Conservation (phyloP, 2,797 vertebrate species). For the Eupleurogrammus muticus region DNA sequence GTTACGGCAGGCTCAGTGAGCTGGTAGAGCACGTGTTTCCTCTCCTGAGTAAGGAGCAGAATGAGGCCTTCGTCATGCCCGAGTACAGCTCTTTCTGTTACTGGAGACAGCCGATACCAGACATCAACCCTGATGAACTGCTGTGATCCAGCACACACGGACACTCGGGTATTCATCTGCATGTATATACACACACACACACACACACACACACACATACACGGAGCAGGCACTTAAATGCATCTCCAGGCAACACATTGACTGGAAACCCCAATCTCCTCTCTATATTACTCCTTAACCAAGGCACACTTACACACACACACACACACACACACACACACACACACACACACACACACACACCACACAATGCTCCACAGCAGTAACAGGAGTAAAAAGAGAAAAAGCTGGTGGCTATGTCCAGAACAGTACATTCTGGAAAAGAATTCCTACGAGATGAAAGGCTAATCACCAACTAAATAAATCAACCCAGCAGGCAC, state of each 20-base stretch:
- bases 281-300: constrained; percentile 5
- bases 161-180: constrained; percentile 33
- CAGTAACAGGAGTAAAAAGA: constrained; percentile 30
- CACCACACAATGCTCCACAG: not conserved
- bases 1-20: constrained; percentile 94
- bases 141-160: constrained; percentile 76
- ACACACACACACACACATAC: not conserved
- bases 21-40: constrained; percentile 98
- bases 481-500: constrained; percentile 12
- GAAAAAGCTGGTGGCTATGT: constrained; percentile 13
- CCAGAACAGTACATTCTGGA: constrained; percentile 35
- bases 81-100: constrained; percentile 98
- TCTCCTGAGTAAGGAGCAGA: constrained; percentile 94
- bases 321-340: constrained; percentile 1
- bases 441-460: constrained; percentile 18
- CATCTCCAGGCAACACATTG: constrained; percentile 44
- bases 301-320: constrained; percentile 5
- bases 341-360: constrained; percentile 3
- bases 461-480: constrained; percentile 14
- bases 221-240: constrained; percentile 34
- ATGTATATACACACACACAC: not conserved
- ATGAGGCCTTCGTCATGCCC: constrained; percentile 92
- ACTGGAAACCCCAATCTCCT: constrained; percentile 35
- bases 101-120: constrained; percentile 93
- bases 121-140: constrained; percentile 90